Evolutionary conservation across 2,113 vertebrate genomes (phyloP), one percentile per base, ranked within the genome.

Genomic region (Halichoeres trimaculatus): DNA sequence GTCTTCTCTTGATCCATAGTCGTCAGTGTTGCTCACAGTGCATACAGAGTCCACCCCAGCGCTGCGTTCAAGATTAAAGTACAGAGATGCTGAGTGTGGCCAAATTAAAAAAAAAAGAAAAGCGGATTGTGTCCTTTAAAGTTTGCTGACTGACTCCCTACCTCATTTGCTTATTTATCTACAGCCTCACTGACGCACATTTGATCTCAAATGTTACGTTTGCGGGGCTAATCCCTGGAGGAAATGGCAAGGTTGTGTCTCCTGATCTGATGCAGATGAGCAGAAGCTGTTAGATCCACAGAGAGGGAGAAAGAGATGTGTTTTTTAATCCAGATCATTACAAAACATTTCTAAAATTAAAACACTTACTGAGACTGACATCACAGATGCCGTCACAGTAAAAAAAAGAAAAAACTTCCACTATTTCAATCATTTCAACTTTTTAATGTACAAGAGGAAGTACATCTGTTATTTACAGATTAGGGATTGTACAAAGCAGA

Each of bases 81-180:
- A 22, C 40, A 78, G 74, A 72, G 69, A 54, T 22, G 30, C 59
- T 81, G 69, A 63, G 45, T 20, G 1, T 14, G 48, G 35, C 36
- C 43, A 89, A 89, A 88, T 89, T 76, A 90, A 90, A 93, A 88
- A n/a, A n/a, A n/a, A n/a, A n/a, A n/a, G n/a, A n/a, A n/a, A 78
- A 24, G 17, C 14, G 74, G 78, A 85, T 90, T 90, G 86, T 51
- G 63, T 80, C 53, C 57, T 34, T 20, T 30, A 20, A 70, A 47
- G 40, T 55, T 80, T 52, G 78, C 64, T 52, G 63, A 83, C 81
- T 16, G 17, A 64, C 52, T 78, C 23, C 16, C 36, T 43, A 47
- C 24, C 74, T 7, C 9, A 11, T 47, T 67, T 64, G 17, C 54
- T 58, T 43, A 51, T 67, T 76, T 70, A 48, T 9, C 43, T 72